Conservation (phyloP, 2,797 vertebrate genomes). For the Eurystomus glaucurus region DNA sequence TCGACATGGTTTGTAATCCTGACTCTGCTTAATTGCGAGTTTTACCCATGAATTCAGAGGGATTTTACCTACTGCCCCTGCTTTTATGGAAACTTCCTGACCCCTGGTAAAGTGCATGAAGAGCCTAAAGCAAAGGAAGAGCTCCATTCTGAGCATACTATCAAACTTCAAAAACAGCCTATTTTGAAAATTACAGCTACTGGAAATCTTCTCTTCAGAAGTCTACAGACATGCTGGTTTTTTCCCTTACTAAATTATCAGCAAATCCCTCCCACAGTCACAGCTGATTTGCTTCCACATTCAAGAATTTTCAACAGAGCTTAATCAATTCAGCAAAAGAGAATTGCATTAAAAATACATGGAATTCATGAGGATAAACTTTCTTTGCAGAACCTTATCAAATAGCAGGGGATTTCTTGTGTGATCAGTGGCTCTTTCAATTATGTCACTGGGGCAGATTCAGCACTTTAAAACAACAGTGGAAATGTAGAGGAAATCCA, state of each 20-base stretch:
- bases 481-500: constrained; percentile 7
- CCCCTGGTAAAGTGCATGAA: constrained; percentile 17
- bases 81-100: constrained; percentile 37
- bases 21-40: constrained; percentile 18
- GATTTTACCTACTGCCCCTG: constrained; percentile 7
- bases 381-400: constrained; percentile 38
- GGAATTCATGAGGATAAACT: constrained; percentile 7
- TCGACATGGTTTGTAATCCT: constrained; percentile 1
- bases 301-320: constrained; percentile 50
- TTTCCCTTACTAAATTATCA: neutral
- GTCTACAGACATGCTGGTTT: neutral
- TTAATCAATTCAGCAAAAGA: constrained; percentile 47
- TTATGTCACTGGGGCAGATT: neutral
- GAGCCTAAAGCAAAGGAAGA: constrained; percentile 45
- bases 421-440: constrained; percentile 28
- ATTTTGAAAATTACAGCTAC: constrained; percentile 50
- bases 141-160: neutral
- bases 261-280: neutral
- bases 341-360: constrained; percentile 22
- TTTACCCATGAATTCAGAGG: neutral
- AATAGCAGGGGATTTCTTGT: constrained; percentile 20
- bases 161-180: constrained; percentile 20
- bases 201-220: neutral
- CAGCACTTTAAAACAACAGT: constrained; percentile 17
- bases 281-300: constrained; percentile 19